Evolutionary conservation across 2,797 vertebrate genomes (phyloP).

Genomic region (Mormyrus hasselquistii): DNA sequence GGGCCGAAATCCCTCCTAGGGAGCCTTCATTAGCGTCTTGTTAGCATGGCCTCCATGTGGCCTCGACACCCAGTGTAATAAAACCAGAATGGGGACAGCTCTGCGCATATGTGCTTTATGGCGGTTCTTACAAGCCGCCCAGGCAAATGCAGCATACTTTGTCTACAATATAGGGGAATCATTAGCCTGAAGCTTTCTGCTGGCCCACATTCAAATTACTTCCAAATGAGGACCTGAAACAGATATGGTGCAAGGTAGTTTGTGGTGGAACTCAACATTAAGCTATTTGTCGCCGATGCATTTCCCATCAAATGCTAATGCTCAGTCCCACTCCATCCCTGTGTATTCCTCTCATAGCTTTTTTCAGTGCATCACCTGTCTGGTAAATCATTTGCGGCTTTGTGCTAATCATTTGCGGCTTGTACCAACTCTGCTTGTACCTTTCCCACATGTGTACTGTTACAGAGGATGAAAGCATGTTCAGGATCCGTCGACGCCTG

Average conservation of each 20-base stretch:
- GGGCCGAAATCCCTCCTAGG: constrained; percentile 2
- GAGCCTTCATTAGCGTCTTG: background rate
- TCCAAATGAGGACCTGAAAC: background rate
- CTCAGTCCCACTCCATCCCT: background rate
- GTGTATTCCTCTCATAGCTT: background rate
- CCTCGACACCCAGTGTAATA: background rate
- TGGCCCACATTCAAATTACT: background rate
- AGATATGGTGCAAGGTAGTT: background rate
- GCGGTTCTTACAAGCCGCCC: background rate
- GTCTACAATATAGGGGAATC: background rate
- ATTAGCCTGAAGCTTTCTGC: background rate
- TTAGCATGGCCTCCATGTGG: background rate
- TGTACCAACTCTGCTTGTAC: too few relatives aligned
- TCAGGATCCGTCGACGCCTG: background rate
- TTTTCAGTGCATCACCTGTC: background rate
- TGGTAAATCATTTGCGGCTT: background rate
- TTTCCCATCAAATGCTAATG: background rate
- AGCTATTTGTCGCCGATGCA: background rate
- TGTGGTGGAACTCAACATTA: background rate
- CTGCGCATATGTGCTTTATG: background rate
- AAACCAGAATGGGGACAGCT: background rate
- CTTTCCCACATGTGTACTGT: background rate
- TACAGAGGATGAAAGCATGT: background rate
- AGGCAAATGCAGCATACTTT: background rate
- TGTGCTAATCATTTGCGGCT: background rate